Evolutionary conservation across 1,140 invertebrate species (phyloP).

Genomic region (Bradysia coprophila): DNA sequence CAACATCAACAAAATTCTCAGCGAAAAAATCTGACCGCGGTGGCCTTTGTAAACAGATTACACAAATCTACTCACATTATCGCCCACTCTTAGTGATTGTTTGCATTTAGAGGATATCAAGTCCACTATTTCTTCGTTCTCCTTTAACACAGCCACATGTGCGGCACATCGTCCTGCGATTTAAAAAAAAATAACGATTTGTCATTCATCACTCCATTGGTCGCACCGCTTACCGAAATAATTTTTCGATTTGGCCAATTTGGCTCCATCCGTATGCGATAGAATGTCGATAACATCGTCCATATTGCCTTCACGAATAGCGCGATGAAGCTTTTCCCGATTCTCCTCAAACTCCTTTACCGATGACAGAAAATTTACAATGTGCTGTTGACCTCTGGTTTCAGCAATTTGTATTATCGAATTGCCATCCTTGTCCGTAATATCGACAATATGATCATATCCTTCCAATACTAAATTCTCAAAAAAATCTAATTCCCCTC

Average conservation of each 20-base stretch:
- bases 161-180: constrained; percentile 39
- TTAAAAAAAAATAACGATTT: background rate
- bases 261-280: constrained; percentile 34
- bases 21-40: too few relatives aligned
- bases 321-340: constrained; percentile 54
- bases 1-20: too few relatives aligned
- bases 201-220: too few relatives aligned
- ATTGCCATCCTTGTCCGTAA: constrained; percentile 44
- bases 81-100: constrained; percentile 50
- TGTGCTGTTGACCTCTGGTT: constrained; percentile 40
- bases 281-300: constrained; percentile 37
- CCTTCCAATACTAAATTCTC: constrained; percentile 62
- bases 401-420: constrained; percentile 46
- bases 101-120: constrained; percentile 51
- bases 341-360: constrained; percentile 53
- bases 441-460: constrained; percentile 71
- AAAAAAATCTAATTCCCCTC: constrained; percentile 56
- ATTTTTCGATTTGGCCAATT: constrained; percentile 58
- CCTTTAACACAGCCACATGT: constrained; percentile 64
- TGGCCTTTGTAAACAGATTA: background rate
- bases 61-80: constrained; percentile 59
- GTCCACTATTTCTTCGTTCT: constrained; percentile 56
- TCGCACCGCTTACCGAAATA: constrained; percentile 30
- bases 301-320: constrained; percentile 45
- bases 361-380: constrained; percentile 41